phyloP scores from a whole-genome alignment of 2,113 vertebrate species.

The Vulpes vulpes region DNA sequence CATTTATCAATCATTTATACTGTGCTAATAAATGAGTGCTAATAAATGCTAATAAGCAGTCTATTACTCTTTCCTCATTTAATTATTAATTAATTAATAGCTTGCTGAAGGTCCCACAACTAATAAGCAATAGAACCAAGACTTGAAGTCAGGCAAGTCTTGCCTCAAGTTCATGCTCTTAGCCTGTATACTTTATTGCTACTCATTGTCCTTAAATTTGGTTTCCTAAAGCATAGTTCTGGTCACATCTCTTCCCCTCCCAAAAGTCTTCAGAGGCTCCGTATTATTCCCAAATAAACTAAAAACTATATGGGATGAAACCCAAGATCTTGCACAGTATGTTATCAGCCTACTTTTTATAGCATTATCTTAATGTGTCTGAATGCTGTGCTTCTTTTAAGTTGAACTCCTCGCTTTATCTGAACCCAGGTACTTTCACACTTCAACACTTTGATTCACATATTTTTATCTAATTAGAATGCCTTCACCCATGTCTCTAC shows the following conservation, averaged over 20 bases:
- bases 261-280: background rate
- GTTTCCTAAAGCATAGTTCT: background rate
- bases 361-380: background rate
- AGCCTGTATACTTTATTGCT: background rate
- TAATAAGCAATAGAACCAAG: background rate
- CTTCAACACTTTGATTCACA: background rate
- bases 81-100: background rate
- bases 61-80: background rate
- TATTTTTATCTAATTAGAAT: constrained; percentile 40
- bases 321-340: background rate
- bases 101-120: background rate
- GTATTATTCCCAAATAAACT: background rate
- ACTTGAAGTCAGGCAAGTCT: background rate
- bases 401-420: constrained; percentile 6
- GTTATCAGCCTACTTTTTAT: background rate
- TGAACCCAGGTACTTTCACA: background rate
- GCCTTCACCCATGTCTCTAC: background rate
- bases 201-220: background rate
- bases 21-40: background rate
- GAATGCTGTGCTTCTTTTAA: background rate
- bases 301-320: background rate
- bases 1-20: background rate
- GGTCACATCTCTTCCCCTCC: background rate
- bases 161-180: background rate
- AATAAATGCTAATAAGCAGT: background rate